Conservation (phyloP, 2,888 invertebrate genomes). For the Phaedon cochleariae region DNA sequence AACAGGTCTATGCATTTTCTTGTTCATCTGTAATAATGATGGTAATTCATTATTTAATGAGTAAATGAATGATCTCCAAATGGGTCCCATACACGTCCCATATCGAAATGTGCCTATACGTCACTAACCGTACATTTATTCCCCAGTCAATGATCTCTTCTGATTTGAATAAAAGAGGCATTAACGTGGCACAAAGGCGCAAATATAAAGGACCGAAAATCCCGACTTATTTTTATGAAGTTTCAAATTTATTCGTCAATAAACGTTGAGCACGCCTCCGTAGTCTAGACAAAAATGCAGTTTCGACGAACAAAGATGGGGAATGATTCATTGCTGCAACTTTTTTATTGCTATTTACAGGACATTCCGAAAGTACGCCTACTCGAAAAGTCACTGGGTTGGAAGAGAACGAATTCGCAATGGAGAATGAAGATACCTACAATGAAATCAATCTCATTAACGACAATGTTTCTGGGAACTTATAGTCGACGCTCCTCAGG, state of each 20-base stretch:
- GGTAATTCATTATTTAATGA: too few species aligned
- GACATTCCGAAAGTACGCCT: conserved; percentile 51
- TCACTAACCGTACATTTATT: not conserved
- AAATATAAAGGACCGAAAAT: conserved; percentile 17
- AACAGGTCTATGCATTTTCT: too few species aligned
- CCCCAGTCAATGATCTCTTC: not conserved
- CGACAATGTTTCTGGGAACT: too few species aligned
- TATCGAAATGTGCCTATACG: conserved; percentile 4
- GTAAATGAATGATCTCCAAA: not conserved
- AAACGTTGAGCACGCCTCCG: conserved; percentile 41
- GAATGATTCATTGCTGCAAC: conserved; percentile 53
- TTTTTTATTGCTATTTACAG: conserved; percentile 54
- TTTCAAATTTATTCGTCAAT: conserved; percentile 39
- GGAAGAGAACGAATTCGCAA: not conserved
- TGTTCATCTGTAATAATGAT: too few species aligned
- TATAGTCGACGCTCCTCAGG: too few species aligned
- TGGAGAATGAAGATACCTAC: too few species aligned
- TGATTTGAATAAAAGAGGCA: conserved; percentile 19
- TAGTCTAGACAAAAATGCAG: conserved; percentile 52
- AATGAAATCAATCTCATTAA: too few species aligned
- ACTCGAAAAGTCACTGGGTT: conserved; percentile 31
- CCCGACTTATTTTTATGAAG: conserved; percentile 22
- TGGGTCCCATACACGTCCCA: not conserved
- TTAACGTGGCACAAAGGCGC: conserved; percentile 15
- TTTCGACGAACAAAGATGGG: conserved; percentile 47